phyloP scores from a whole-genome alignment of 1,140 invertebrate species.

The Helicorthomorpha holstii region DNA sequence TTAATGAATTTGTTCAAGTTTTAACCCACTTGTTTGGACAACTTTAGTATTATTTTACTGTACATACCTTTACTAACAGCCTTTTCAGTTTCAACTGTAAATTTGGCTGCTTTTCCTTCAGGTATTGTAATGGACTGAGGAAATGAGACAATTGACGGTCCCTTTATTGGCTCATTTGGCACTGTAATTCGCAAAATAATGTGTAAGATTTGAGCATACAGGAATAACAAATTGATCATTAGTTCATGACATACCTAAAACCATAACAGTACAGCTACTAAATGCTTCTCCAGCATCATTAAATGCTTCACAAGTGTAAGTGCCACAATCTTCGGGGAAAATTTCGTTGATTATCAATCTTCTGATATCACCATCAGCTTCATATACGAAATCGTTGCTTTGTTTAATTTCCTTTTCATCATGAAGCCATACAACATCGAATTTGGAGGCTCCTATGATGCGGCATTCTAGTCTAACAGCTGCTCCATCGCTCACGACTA shows the following conservation, averaged over 20 bases:
- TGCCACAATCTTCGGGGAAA: constrained; percentile 82
- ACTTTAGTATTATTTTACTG: neutral
- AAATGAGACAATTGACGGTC: constrained; percentile 72
- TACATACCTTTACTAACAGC: constrained; percentile 41
- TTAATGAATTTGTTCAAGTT: neutral
- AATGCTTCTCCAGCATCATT: constrained; percentile 87
- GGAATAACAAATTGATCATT: neutral
- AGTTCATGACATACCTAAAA: constrained; percentile 35
- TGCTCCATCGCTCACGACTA: constrained; percentile 69
- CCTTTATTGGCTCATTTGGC: constrained; percentile 65
- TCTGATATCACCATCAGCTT: constrained; percentile 74
- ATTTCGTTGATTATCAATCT: constrained; percentile 82
- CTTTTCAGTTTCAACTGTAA: constrained; percentile 59
- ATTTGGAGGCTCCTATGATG: constrained; percentile 67
- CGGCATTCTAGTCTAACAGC: constrained; percentile 63
- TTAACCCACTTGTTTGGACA: neutral
- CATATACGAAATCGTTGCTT: constrained; percentile 88
- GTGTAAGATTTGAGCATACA: too few relatives aligned
- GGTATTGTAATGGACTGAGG: constrained; percentile 69
- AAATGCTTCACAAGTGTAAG: constrained; percentile 91
- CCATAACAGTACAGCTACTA: constrained; percentile 70
- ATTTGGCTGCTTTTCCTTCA: constrained; percentile 59
- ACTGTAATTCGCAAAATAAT: constrained; percentile 44
- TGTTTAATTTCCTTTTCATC: constrained; percentile 94
- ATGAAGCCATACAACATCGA: constrained; percentile 87